Evolutionary conservation across 92 coral and sea anemone species (phyloP), one percentile per base, ranked within the genome.

Genomic region (Meandrina meandrites): DNA sequence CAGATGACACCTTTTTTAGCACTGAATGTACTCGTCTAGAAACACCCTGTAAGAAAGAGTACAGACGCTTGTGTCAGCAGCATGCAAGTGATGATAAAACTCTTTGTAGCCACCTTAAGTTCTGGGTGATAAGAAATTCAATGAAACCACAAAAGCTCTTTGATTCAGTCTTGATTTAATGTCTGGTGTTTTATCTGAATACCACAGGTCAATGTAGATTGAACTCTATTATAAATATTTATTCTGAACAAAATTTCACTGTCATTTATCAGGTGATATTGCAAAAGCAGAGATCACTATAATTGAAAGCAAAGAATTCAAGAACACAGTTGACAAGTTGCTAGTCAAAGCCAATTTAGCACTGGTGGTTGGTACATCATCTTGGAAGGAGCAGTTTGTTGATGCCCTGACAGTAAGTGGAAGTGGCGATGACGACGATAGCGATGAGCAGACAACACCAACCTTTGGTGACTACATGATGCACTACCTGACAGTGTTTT

Each of bases 321-420:
- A 93, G 91, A 97, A 97, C 93, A 97, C 99, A 57, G 99, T 97
- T 24, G 99, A 97, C 92, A 92, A 94, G 67, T 79, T 97, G 82
- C 89, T 97, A 58, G 99, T 92, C 74, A 97, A 97, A 86, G 99
- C 99, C 45, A 97, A 97, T 82, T 89, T 97, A 71, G 99, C 99
- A 2, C 90, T 97, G 74, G 96, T 97, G 17, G 94, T 97, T 28
- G 99, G 99, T 62, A 95, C 99, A 19, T 95, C 99, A 35, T 82
- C 97, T 10, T 97, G 99, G 99, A 88, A 98, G 77, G 98, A 95
- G 89, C 99, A 97, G 93, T 97, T 97, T 86, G 84, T 80, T 67
- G 99, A 97, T 88, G 99, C 99, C 45, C 87, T 97, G 34, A 92
- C 99, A 50, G 99, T 97, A 1, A 95, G 99, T 54, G 97, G 97